Evolutionary conservation across 2,888 invertebrate species (phyloP).

Genomic region (Marronus borbonicus): DNA sequence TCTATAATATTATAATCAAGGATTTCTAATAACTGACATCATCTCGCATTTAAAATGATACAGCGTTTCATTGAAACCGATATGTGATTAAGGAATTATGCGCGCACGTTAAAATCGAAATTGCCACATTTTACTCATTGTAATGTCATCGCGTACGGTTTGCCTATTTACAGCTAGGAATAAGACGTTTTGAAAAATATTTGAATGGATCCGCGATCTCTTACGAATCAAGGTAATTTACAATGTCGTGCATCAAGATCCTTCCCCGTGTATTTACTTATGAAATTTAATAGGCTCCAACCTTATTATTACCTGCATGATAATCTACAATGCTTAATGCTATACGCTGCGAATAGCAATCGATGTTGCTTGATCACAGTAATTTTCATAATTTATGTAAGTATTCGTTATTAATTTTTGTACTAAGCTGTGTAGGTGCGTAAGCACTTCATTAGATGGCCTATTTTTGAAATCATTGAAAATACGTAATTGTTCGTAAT

Average conservation of each 20-base stretch:
- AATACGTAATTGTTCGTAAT: slow-evolving; percentile 36
- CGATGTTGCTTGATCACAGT: slow-evolving; percentile 62
- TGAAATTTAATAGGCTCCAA: slow-evolving; percentile 68
- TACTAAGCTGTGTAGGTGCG: slow-evolving; percentile 54
- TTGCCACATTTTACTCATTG: slow-evolving; percentile 41
- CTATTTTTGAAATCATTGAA: slow-evolving; percentile 51
- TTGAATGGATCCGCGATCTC: slow-evolving; percentile 51
- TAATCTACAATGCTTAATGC: slow-evolving; percentile 65
- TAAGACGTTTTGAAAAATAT: slow-evolving; percentile 31
- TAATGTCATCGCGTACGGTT: slow-evolving; percentile 20
- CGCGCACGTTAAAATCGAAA: slow-evolving; percentile 25
- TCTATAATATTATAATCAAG: slow-evolving; percentile 20
- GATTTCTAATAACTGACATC: slow-evolving; percentile 38
- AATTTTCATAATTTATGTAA: slow-evolving; percentile 65
- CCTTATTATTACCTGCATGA: slow-evolving; percentile 68
- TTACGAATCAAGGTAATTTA: slow-evolving; percentile 64
- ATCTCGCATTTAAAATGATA: slow-evolving; percentile 29
- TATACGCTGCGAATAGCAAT: slow-evolving; percentile 64
- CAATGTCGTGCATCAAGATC: slow-evolving; percentile 69
- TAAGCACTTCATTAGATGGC: slow-evolving; percentile 54
- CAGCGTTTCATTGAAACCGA: slow-evolving; percentile 25
- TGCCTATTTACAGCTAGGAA: slow-evolving; percentile 21
- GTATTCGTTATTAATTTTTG: slow-evolving; percentile 56
- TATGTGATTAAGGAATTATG: slow-evolving; percentile 31
- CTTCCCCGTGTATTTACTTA: slow-evolving; percentile 64